phyloP scores from a whole-genome alignment of 2,113 vertebrate genomes.

The Rissa tridactyla region DNA sequence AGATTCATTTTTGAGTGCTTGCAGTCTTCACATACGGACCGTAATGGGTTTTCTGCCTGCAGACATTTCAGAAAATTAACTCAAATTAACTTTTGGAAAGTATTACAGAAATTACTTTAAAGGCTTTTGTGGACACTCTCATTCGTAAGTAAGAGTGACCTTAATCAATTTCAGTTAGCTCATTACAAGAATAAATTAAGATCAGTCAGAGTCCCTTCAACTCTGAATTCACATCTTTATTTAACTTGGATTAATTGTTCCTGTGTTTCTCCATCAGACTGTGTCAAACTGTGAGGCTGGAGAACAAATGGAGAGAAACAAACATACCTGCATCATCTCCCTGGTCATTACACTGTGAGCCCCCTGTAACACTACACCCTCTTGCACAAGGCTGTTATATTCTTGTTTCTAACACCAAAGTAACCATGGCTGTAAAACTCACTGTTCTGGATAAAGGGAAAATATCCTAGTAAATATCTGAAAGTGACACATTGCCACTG shows the following conservation, averaged over 20 bases:
- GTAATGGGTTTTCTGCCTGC: neutral
- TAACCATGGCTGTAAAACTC: neutral
- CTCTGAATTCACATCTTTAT: neutral
- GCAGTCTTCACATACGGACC: neutral
- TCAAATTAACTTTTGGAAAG: conserved; percentile 30
- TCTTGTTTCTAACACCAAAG: neutral
- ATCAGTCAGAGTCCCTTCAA: neutral
- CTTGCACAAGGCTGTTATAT: neutral
- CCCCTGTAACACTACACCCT: neutral
- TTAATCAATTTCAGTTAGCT: conserved; percentile 2
- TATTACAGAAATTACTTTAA: conserved; percentile 6
- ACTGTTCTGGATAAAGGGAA: neutral
- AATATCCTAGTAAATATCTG: neutral
- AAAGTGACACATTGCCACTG: neutral
- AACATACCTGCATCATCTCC: neutral
- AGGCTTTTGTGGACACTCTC: neutral
- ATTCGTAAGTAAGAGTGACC: neutral
- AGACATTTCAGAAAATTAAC: conserved; percentile 33
- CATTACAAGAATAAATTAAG: conserved; percentile 21
- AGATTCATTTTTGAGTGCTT: neutral
- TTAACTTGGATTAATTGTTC: conserved; percentile 7
- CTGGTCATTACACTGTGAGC: neutral
- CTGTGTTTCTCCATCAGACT: neutral
- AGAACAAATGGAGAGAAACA: neutral
- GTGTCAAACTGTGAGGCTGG: neutral